phyloP scores from a whole-genome alignment of 1,140 invertebrate species.

The Drosophila tropicalis region DNA sequence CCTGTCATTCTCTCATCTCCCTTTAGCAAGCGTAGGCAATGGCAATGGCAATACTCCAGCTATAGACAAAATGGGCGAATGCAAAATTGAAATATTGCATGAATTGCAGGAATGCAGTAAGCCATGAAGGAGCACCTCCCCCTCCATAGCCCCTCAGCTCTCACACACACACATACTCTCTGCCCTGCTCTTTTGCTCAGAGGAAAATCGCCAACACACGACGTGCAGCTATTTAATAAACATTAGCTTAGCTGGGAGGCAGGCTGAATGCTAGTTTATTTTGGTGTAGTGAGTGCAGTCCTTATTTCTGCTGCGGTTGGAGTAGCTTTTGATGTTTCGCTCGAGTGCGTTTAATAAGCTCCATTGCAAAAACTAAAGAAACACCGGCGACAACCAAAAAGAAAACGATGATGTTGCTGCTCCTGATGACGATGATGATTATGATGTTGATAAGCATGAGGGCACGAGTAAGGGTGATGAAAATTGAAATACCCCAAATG shows the following conservation, averaged over 20 bases:
- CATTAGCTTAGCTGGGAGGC: slow-evolving; percentile 37
- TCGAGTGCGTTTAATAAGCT: slow-evolving; percentile 74
- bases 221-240: slow-evolving; percentile 75
- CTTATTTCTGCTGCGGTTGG: slow-evolving; percentile 43
- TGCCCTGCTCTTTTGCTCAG: slow-evolving; percentile 13
- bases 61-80: slow-evolving; percentile 37
- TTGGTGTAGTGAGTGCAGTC: not conserved
- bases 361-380: slow-evolving; percentile 1
- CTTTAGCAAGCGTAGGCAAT: slow-evolving; percentile 25
- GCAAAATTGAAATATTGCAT: slow-evolving; percentile 74
- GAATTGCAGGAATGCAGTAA: slow-evolving; percentile 69
- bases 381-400: not conserved
- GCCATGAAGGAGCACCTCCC: slow-evolving; percentile 29
- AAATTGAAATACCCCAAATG: slow-evolving; percentile 2
- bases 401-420: not conserved
- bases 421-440: not conserved
- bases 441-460: not conserved
- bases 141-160: not conserved
- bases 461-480: not conserved
- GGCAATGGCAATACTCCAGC: slow-evolving; percentile 48
- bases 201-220: slow-evolving; percentile 34
- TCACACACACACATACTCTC: too few relatives aligned
- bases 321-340: slow-evolving; percentile 68
- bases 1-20: slow-evolving; percentile 16
- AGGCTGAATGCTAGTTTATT: not conserved